phyloP scores from a whole-genome alignment of 2,888 invertebrate genomes.

The Stenolophus ochropezus region DNA sequence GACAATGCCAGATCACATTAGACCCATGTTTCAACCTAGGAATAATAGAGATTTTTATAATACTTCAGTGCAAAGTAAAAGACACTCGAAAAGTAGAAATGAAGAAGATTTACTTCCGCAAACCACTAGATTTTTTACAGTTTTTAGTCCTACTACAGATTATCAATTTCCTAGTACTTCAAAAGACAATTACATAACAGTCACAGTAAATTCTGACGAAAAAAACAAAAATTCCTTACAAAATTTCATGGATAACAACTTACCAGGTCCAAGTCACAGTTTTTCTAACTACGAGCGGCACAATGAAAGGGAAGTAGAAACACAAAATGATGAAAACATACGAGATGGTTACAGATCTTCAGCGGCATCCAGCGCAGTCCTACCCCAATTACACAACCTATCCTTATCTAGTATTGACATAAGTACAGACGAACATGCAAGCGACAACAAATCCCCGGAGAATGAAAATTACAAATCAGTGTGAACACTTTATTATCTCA shows the following conservation, averaged over 20 bases:
- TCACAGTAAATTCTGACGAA: slow-evolving; percentile 18
- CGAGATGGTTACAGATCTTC: slow-evolving; percentile 41
- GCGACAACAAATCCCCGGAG: slow-evolving; percentile 30
- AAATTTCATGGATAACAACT: slow-evolving; percentile 5
- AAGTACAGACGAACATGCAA: slow-evolving; percentile 15
- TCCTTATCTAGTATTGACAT: slow-evolving; percentile 49
- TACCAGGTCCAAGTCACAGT: slow-evolving; percentile 34
- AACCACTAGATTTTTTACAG: slow-evolving; percentile 7
- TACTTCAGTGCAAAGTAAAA: not conserved
- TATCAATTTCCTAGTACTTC: slow-evolving; percentile 27
- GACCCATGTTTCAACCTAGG: slow-evolving; percentile 27
- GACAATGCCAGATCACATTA: slow-evolving; percentile 29
- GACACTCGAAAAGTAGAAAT: not conserved
- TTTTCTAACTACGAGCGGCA: not conserved
- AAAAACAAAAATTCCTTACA: not conserved
- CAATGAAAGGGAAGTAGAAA: not conserved
- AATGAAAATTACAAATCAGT: slow-evolving; percentile 37
- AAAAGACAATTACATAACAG: slow-evolving; percentile 5
- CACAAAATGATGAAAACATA: not conserved
- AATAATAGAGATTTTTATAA: slow-evolving; percentile 30
- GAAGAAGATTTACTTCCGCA: slow-evolving; percentile 7
- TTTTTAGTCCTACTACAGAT: not conserved
- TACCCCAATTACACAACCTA: slow-evolving; percentile 44
- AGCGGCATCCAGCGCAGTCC: slow-evolving; percentile 19
- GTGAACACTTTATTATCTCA: slow-evolving; percentile 42